Conservation (phyloP, 2,888 invertebrate species). For the Drosophila bunnanda region DNA sequence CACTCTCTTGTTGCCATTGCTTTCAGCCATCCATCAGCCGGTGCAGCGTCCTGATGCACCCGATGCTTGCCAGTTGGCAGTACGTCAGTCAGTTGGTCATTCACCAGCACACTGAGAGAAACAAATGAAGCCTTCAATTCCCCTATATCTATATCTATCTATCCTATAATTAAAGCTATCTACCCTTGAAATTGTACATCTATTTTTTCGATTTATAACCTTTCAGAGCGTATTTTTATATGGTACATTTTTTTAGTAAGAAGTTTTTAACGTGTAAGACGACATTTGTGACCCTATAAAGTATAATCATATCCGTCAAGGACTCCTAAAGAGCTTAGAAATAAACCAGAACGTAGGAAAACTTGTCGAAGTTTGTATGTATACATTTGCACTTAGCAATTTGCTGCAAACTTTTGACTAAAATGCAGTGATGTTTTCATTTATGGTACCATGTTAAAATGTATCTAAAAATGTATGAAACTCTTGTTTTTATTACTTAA, state of each 20-base stretch:
- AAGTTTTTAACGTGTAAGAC: neutral
- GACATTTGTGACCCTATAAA: neutral
- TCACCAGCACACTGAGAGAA: slow-evolving; percentile 21
- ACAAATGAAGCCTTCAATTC: no score
- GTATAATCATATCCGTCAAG: neutral
- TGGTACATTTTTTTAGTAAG: neutral
- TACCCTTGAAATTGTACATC: no score
- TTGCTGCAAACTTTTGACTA: neutral
- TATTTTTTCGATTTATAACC: neutral
- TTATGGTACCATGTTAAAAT: neutral
- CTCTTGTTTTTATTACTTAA: neutral
- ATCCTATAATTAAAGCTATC: no score
- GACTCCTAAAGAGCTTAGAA: neutral
- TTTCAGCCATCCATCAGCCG: slow-evolving; percentile 77
- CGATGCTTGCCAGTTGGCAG: slow-evolving; percentile 63
- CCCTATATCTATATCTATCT: no score
- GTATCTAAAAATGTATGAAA: neutral
- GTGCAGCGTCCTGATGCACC: slow-evolving; percentile 50
- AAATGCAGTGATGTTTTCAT: neutral
- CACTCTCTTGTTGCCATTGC: slow-evolving; percentile 29
- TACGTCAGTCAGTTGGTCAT: slow-evolving; percentile 63
- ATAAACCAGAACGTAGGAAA: neutral
- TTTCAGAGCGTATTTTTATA: neutral
- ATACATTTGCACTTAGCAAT: neutral
- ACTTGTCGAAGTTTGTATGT: neutral